Conservation (phyloP, 1,140 invertebrate species). For the Amphibalanus amphitrite region DNA sequence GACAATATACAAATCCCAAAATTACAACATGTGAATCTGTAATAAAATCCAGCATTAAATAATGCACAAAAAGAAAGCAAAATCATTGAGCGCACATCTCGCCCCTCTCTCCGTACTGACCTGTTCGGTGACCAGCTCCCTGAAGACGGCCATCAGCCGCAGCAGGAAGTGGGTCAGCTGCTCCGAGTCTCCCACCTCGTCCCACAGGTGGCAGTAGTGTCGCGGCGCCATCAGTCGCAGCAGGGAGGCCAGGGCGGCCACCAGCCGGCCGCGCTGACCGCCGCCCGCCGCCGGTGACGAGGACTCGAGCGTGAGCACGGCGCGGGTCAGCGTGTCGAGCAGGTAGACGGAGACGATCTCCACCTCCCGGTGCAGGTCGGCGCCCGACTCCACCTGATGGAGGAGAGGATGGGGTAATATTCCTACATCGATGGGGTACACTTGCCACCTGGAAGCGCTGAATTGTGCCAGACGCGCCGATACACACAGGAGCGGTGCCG, state of each 20-base stretch:
- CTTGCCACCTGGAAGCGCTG: too few relatives aligned
- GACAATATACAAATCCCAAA: too few relatives aligned
- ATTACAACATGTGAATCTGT: too few relatives aligned
- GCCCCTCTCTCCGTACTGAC: too few relatives aligned
- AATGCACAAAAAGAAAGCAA: too few relatives aligned
- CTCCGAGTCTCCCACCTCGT: constrained; percentile 49
- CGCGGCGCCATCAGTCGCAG: constrained; percentile 68
- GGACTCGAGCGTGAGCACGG: constrained; percentile 54
- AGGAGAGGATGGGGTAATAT: too few relatives aligned
- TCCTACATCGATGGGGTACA: too few relatives aligned
- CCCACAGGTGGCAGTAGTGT: constrained; percentile 75
- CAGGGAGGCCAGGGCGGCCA: constrained; percentile 64
- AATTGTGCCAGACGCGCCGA: too few relatives aligned
- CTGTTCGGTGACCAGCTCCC: constrained; percentile 53
- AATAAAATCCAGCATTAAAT: too few relatives aligned
- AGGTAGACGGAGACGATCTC: constrained; percentile 61
- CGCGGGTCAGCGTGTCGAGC: constrained; percentile 65
- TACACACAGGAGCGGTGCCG: too few relatives aligned
- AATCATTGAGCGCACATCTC: too few relatives aligned
- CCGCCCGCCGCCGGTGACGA: constrained; percentile 42
- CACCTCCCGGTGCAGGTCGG: constrained; percentile 62
- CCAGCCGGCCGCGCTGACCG: constrained; percentile 24
- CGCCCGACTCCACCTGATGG: constrained; percentile 27
- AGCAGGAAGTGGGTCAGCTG: constrained; percentile 77
- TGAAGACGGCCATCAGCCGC: constrained; percentile 69